Conservation (phyloP, 2,888 invertebrate genomes). For the Enoplolaimus lenunculus region DNA sequence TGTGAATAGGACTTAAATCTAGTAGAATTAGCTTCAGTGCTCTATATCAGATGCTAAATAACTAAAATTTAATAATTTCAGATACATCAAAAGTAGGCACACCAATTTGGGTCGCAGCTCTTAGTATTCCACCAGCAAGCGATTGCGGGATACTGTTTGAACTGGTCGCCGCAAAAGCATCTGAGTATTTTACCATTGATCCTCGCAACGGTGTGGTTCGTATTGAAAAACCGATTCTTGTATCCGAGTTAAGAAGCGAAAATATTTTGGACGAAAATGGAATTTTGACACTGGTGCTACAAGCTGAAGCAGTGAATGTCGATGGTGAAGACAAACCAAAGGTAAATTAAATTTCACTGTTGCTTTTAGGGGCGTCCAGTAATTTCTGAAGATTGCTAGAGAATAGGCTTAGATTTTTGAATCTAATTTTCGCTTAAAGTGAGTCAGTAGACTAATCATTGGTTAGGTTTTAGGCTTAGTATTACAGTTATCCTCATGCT, state of each 20-base stretch:
- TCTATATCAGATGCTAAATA: too few species aligned
- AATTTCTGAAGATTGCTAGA: too few species aligned
- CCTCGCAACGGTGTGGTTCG: neutral
- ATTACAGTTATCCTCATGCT: too few species aligned
- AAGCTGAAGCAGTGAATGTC: neutral
- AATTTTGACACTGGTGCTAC: neutral
- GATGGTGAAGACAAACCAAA: neutral
- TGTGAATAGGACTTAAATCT: too few species aligned
- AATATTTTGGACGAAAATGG: neutral
- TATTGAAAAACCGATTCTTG: neutral
- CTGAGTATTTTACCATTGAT: neutral
- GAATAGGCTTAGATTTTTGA: too few species aligned
- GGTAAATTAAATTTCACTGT: too few species aligned
- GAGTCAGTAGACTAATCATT: too few species aligned
- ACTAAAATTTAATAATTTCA: too few species aligned
- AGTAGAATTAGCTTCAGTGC: too few species aligned
- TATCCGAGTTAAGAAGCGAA: neutral
- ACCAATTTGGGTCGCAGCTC: neutral
- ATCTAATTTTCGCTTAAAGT: too few species aligned
- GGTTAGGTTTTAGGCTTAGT: too few species aligned
- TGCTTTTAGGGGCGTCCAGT: too few species aligned
- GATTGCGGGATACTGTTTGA: neutral
- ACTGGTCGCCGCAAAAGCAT: neutral
- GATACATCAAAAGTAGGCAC: neutral
- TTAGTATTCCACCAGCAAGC: neutral